Base-by-base conservation (phyloP, 2,113 vertebrate species). In the Ranitomeya variabilis region DNA sequence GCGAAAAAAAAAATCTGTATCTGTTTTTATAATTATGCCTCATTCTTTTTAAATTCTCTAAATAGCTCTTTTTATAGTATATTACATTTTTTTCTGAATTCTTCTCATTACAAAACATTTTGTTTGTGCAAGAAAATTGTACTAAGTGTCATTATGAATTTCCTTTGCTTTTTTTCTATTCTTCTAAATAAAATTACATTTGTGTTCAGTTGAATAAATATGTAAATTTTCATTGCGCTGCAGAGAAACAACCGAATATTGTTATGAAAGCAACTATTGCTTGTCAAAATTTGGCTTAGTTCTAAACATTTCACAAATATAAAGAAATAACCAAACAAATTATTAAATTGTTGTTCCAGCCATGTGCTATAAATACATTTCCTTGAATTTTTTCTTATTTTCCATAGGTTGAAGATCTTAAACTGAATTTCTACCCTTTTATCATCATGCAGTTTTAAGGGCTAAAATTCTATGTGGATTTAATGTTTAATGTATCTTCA, bases 171-270 rank as follows among this genome's bases (percentile, higher is more conserved):
- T 80, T 74, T 59, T 80, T 37, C 12, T 60, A 31, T 60, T 80
- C 79, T 60, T 80, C 60, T 80, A 80, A 80, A 80, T 60, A 80
- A 80, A 80, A 60, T 60, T 31, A 80, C 23, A 60, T 59, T 80
- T 80, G 23, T 80, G 55, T 60, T 80, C 57, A 60, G 79, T 54
- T 80, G 23, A 80, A 80, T 80, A 60, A 80, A 80, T 80, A 80
- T 80, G 79, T 57, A 80, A 80, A 80, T 80, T 80, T 21, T 57
- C 26, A 26, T 80, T n/a, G 60, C 7, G 26, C 79, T 60, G 79
- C 57, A 60, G 26, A 80, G 57, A 23, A 80, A 80, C 55, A 80
- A 80, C 14, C 15, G 21, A 80, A 80, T 60, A 31, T 13, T 80
- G 57, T 80, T 80, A 80, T 80, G 23, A 80, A 79, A 79, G 77